These are phyloP conservation scores for Tympanoctomys barrerae DNA, from an alignment of 2,797 vertebrate genomes.

Conservation along the genomic window DNA sequence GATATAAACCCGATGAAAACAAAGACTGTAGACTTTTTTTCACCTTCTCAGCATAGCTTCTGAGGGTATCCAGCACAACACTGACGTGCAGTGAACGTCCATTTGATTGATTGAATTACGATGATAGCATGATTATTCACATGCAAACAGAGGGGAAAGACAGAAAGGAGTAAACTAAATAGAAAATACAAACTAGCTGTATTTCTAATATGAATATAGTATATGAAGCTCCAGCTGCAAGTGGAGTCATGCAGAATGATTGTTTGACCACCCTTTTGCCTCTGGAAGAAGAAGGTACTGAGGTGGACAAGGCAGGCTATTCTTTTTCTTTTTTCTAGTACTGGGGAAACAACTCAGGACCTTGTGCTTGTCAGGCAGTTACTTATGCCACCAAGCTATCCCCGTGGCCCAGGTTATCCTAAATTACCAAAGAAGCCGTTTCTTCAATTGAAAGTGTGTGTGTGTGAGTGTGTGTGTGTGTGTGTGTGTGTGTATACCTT, in stretches of 20 bases:
- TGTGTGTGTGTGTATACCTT: background rate
- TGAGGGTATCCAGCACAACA: background rate
- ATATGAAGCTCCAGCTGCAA: background rate
- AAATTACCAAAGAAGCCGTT: background rate
- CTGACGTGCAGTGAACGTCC: background rate
- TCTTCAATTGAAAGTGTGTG: background rate
- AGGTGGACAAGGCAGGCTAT: background rate
- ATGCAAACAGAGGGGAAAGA: background rate
- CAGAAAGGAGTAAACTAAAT: background rate
- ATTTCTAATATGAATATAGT: constrained; percentile 2
- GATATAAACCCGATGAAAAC: background rate
- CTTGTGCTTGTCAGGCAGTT: no score
- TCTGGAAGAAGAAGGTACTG: background rate
- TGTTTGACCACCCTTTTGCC: background rate
- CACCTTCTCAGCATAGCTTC: background rate
- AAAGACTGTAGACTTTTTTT: background rate
- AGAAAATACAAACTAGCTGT: background rate
- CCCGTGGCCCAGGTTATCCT: no score
- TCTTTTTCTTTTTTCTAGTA: no score
- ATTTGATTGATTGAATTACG: background rate
- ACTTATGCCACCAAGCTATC: no score
- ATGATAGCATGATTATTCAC: constrained; percentile 35
- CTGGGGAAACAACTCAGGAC: no score
- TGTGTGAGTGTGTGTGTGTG: background rate
- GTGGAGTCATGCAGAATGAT: background rate